These are phyloP conservation scores for Anseranas semipalmata DNA, from an alignment of 2,113 vertebrate species.

Conservation along the genomic window DNA sequence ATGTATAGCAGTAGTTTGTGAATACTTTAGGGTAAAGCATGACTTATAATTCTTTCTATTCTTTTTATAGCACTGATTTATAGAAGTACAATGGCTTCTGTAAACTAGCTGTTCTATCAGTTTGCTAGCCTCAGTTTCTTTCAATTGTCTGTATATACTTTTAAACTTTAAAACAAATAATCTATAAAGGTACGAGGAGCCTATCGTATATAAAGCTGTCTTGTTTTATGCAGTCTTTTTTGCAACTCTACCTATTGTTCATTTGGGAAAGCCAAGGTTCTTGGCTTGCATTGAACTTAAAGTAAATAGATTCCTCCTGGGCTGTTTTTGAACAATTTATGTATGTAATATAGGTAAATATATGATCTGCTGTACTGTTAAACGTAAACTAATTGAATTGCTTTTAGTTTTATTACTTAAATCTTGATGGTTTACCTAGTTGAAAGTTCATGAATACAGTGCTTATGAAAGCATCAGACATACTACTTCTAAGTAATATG, in stretches of 20 bases:
- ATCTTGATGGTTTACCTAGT: neutral
- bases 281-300: neutral
- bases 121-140: neutral
- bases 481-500: neutral
- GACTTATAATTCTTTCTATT: neutral
- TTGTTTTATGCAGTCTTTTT: neutral
- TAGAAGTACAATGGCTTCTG: neutral
- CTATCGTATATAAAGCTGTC: neutral
- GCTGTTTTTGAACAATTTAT: neutral
- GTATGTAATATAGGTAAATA: neutral
- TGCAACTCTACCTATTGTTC: neutral
- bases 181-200: too few relatives aligned
- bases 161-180: neutral
- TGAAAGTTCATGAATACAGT: neutral
- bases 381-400: neutral
- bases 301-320: neutral
- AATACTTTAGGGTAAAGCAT: neutral
- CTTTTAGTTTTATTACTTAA: neutral
- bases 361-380: neutral
- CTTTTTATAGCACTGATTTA: neutral
- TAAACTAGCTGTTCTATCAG: neutral
- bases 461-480: neutral
- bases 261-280: neutral
- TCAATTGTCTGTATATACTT: neutral
- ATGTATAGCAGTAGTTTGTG: neutral